Evolutionary conservation across 2,113 vertebrate species (phyloP), one percentile per base, ranked within the genome.

Genomic region (Trematomus loennbergii): DNA sequence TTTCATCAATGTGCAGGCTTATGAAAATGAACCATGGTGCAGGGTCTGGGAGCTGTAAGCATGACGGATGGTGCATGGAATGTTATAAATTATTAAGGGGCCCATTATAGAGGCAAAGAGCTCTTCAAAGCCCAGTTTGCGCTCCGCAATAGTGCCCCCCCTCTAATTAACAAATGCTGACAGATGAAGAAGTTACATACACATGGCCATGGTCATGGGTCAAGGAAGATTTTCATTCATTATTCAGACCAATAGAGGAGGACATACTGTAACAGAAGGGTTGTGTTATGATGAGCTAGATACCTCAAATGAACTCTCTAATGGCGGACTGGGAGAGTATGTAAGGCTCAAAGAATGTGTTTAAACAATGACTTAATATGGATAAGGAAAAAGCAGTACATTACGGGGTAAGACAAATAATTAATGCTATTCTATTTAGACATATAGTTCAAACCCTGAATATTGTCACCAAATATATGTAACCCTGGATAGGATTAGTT

Each of bases 101-200:
- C 48, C 70, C 65, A 79, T 91, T 87, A 89, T 86, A 46, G 81
- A 70, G 57, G 64, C 62, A 54, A 79, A 64, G 75, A 64, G 71
- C 79, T 84, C 43, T 36, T 84, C 72, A 86, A 82, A 89, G 86
- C 40, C 36, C 57, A n/a, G 69, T 68, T 68, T 84, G 71, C 66
- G 70, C 52, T 73, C 45, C n/a, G 65, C 20, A 50, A 20, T 11
- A n/a, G 48, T 65, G 49, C 52, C 75, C 72, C 48, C 36, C 45
- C 75, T 62, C 87, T 89, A 90, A 92, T 94, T 91, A 94, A 93
- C 66, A 80, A 75, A 87, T 13, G 82, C 61, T 88, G 90, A 93
- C 84, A 88, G 88, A 89, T 86, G 72, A 88, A 83, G 83, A 83
- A 55, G 72, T 88, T 87, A 66, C 72, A 72, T 52, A 78, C 72